These are phyloP conservation scores for Osmerus mordax DNA, from an alignment of 2,113 vertebrate genomes.

Conservation along the genomic window DNA sequence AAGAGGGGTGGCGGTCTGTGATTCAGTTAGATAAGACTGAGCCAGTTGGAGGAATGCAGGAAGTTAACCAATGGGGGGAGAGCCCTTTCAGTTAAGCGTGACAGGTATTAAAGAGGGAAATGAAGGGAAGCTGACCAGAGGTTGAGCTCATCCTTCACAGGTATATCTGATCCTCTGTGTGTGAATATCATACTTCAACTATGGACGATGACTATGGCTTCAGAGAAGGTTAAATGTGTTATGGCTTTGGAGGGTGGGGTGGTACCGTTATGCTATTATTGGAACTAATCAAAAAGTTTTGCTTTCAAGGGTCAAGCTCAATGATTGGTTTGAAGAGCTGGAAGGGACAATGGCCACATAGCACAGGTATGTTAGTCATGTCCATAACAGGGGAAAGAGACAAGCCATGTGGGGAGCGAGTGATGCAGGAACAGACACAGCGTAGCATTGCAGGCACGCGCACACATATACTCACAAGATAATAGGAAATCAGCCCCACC, in stretches of 20 bases:
- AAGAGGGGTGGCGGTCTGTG: neutral
- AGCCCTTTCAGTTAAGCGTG: constrained; percentile 72
- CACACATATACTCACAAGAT: too few relatives aligned
- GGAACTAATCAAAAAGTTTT: neutral
- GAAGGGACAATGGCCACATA: too few relatives aligned
- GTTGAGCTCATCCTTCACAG: too few relatives aligned
- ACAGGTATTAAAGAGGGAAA: constrained; percentile 30
- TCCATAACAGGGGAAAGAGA: too few relatives aligned
- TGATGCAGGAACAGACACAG: too few relatives aligned
- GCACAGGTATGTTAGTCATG: too few relatives aligned
- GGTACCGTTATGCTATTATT: constrained; percentile 15
- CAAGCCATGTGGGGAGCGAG: too few relatives aligned
- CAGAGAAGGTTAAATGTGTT: constrained; percentile 16
- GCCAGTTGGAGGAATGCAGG: constrained; percentile 17
- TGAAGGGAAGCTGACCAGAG: neutral
- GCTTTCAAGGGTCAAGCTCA: neutral
- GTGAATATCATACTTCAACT: neutral
- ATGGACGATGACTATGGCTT: constrained; percentile 56
- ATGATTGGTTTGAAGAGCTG: neutral
- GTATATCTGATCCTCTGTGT: neutral
- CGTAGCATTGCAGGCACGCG: too few relatives aligned
- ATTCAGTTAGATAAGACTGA: neutral
- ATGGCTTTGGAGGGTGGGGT: neutral
- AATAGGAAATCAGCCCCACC: too few relatives aligned
- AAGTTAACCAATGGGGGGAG: constrained; percentile 25